A percentile compares a stretch with the other conserved stretches of the same genome.
phyloP scores from a whole-genome alignment of 2,797 vertebrate genomes.

The Sebastes glaucus region DNA sequence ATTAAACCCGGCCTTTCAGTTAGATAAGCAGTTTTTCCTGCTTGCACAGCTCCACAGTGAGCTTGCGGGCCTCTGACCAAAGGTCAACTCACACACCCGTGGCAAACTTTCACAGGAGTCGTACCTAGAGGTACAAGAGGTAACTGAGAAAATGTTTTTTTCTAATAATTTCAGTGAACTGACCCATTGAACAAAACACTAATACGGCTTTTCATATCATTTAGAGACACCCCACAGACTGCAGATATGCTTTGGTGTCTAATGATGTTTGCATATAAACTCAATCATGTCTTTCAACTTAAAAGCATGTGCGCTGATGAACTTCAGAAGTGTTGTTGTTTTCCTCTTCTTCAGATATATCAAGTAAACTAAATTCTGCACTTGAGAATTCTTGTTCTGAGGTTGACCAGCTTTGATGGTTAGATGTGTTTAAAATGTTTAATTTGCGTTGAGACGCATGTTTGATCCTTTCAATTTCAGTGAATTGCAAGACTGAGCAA shows the following conservation, averaged over 20 bases:
- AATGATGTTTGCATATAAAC: neutral
- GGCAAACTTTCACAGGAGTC: neutral
- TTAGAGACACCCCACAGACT: neutral
- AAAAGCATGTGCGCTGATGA: neutral
- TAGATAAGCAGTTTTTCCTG: slow-evolving; percentile 31
- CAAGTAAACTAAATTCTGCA: neutral
- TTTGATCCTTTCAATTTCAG: neutral
- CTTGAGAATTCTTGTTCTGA: neutral
- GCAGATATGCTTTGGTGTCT: neutral
- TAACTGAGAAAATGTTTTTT: neutral
- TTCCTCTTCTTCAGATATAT: neutral
- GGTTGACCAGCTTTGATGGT: neutral
- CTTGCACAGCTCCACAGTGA: neutral
- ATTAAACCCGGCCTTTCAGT: slow-evolving; percentile 4
- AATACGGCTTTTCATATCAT: neutral
- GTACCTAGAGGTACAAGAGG: neutral
- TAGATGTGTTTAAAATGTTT: neutral
- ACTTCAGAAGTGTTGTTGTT: neutral
- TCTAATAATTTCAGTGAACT: neutral
- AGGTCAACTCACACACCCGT: neutral
- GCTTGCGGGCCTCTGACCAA: neutral
- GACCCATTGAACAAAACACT: neutral
- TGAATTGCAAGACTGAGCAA: neutral
- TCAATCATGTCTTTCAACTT: neutral
- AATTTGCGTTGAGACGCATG: neutral